phyloP scores from a whole-genome alignment of 2,888 invertebrate species.

The Atrina japonica region DNA sequence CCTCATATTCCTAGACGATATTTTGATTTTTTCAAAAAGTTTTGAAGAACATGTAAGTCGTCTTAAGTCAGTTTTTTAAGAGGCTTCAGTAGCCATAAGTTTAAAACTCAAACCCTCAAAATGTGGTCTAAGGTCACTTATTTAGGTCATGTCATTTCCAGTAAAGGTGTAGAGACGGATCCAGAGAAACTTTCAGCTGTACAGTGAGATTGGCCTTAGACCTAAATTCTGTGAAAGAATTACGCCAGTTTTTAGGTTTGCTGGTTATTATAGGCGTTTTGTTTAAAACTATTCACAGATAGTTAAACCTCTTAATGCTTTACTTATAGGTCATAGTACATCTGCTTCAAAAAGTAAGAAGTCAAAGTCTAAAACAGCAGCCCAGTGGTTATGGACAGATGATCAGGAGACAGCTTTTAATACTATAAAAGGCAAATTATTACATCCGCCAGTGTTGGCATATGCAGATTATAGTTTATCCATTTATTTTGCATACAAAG shows the following conservation, averaged over 20 bases:
- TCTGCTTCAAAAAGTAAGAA: background rate
- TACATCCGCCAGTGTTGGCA: too few relatives aligned
- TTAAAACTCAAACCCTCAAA: slow-evolving; percentile 40
- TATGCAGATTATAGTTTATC: slow-evolving; percentile 1
- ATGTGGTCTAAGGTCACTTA: slow-evolving; percentile 30
- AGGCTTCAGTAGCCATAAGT: slow-evolving; percentile 18
- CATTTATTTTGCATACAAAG: slow-evolving; percentile 35
- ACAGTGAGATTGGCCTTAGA: slow-evolving; percentile 36
- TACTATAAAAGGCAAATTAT: background rate
- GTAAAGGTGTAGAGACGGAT: too few relatives aligned
- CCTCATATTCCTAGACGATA: too few relatives aligned
- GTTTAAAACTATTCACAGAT: slow-evolving; percentile 36
- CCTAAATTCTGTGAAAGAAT: slow-evolving; percentile 20
- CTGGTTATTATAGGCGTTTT: slow-evolving; percentile 41
- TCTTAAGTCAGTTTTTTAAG: slow-evolving; percentile 33
- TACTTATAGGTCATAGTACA: slow-evolving; percentile 31
- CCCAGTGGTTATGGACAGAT: background rate
- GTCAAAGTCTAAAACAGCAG: background rate
- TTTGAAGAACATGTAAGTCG: slow-evolving; percentile 33
- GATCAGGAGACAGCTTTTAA: slow-evolving; percentile 16
- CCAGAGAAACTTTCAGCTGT: slow-evolving; percentile 34
- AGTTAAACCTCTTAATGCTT: slow-evolving; percentile 28
- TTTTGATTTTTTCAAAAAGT: slow-evolving; percentile 32
- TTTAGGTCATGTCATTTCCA: slow-evolving; percentile 39
- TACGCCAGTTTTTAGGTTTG: slow-evolving; percentile 38